These are phyloP conservation scores for Amphipoea lucens DNA, from an alignment of 2,888 invertebrate species.

Conservation along the genomic window DNA sequence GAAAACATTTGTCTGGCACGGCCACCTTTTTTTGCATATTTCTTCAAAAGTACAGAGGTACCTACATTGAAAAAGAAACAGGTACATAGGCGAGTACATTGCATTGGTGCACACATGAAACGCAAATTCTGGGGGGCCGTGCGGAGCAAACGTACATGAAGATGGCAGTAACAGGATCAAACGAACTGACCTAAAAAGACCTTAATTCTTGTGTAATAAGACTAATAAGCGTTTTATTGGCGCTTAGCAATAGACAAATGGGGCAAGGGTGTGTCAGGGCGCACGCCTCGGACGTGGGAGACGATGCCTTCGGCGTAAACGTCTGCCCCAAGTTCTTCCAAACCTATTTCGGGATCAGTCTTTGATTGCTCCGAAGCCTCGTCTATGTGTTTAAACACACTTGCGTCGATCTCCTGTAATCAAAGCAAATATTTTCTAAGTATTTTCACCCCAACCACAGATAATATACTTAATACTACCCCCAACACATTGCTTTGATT, in stretches of 20 bases:
- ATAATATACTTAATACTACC: no score
- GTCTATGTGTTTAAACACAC: neutral
- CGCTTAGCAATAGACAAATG: constrained; percentile 23
- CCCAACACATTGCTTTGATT: neutral
- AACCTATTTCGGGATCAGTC: neutral
- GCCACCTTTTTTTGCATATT: no score
- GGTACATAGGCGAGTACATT: no score
- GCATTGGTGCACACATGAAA: no score
- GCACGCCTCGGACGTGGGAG: neutral
- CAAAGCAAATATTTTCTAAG: neutral
- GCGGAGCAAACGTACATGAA: no score
- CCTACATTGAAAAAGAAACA: no score
- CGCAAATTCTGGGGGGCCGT: no score
- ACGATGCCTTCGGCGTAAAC: constrained; percentile 5
- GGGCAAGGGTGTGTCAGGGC: neutral
- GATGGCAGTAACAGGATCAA: neutral
- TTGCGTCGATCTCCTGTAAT: constrained; percentile 30
- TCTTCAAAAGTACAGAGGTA: no score
- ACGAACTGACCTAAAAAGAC: neutral
- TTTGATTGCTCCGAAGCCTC: accelerated
- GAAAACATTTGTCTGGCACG: no score
- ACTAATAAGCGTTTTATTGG: neutral
- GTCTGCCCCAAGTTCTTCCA: constrained; percentile 22
- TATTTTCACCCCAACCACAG: neutral
- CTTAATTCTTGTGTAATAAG: neutral